Conservation (phyloP, 2,888 invertebrate genomes). For the Andricus quercusramuli region DNA sequence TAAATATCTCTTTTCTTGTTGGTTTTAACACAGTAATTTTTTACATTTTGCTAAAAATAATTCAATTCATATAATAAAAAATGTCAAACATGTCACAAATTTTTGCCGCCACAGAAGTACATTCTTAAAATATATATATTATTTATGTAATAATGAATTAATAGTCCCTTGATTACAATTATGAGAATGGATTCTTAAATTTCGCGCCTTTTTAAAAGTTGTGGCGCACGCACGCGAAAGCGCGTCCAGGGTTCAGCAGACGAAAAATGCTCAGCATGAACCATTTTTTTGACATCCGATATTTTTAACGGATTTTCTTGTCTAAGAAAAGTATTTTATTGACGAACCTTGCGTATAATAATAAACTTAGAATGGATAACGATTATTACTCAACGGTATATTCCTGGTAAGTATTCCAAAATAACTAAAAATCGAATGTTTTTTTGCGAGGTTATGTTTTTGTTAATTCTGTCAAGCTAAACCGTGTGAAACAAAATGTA, state of each 20-base stretch:
- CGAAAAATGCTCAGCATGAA: not conserved
- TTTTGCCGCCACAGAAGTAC: not conserved
- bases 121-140: not conserved
- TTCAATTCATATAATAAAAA: too few species aligned
- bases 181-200: not conserved
- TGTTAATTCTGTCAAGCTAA: not conserved
- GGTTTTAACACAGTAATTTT: too few species aligned
- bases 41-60: too few species aligned
- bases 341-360: not conserved
- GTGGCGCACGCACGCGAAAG: not conserved
- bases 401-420: conserved; percentile 66
- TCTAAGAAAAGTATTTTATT: not conserved
- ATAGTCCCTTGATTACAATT: not conserved
- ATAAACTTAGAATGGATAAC: conserved; percentile 64
- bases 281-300: not conserved
- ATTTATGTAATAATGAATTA: too few species aligned
- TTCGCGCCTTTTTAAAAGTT: not conserved
- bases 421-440: not conserved
- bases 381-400: conserved; percentile 72
- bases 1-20: too few species aligned
- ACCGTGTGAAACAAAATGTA: not conserved
- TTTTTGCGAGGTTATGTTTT: not conserved
- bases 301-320: not conserved
- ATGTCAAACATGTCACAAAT: too few species aligned
- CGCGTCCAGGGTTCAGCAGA: not conserved